phyloP scores from a whole-genome alignment of 2,888 invertebrate genomes.

The Nymphalis polychloros region DNA sequence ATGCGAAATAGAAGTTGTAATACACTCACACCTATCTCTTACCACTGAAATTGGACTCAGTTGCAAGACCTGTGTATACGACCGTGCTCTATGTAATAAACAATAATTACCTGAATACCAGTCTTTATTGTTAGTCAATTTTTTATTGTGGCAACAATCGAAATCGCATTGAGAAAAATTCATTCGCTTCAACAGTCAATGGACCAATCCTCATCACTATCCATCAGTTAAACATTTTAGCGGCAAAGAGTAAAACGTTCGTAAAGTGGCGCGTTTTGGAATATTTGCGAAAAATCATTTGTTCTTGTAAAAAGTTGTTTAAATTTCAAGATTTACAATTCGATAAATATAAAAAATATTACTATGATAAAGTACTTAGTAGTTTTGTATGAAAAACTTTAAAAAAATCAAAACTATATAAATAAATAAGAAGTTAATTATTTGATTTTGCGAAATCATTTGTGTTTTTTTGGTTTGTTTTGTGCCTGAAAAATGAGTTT shows the following conservation, averaged over 20 bases:
- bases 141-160: not conserved
- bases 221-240: conserved; percentile 57
- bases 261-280: conserved; percentile 42
- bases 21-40: too few relatives aligned
- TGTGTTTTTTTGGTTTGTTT: conserved; percentile 12
- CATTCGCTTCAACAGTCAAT: conserved; percentile 19
- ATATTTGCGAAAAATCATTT: conserved; percentile 51
- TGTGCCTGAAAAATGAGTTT: conserved; percentile 67
- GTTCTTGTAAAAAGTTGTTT: conserved; percentile 48
- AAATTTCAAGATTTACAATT: conserved; percentile 34
- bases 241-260: conserved; percentile 59
- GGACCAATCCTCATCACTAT: conserved; percentile 30
- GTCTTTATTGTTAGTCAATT: not conserved
- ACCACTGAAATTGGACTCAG: too few relatives aligned
- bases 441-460: conserved; percentile 4
- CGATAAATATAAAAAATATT: not conserved
- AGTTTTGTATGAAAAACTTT: not conserved
- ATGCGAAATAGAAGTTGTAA: too few relatives aligned
- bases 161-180: not conserved
- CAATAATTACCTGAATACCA: not conserved
- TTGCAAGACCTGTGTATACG: too few relatives aligned
- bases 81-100: too few relatives aligned
- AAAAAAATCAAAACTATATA: not conserved
- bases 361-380: not conserved
- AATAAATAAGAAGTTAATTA: too few relatives aligned